Percentiles rank a stretch among this genome's conserved stretches.
These are phyloP conservation scores for Eupithecia tripunctaria DNA, from an alignment of 2,888 invertebrate species.

Conservation along the genomic window DNA sequence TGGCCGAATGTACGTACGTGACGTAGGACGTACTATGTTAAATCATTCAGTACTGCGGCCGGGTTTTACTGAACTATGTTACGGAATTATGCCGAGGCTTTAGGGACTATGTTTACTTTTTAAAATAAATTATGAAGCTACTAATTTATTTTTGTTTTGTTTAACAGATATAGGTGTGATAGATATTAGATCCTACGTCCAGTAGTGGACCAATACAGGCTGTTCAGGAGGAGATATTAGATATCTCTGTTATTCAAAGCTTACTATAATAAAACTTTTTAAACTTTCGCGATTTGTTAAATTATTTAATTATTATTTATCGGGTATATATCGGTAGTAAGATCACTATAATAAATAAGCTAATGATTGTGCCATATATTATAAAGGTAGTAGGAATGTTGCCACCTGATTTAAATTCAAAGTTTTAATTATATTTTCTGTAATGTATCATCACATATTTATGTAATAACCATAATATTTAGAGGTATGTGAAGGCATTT, in stretches of 20 bases:
- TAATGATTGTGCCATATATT: background rate
- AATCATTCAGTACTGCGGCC: conserved; percentile 27
- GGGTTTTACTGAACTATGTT: conserved; percentile 15
- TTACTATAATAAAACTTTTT: no score
- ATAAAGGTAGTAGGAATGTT: background rate
- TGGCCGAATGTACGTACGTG: conserved; percentile 30
- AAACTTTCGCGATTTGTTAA: no score
- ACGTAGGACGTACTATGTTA: conserved; percentile 22
- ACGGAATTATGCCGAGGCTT: conserved; percentile 9
- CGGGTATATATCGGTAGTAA: no score
- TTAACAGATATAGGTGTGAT: background rate
- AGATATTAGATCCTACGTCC: no score
- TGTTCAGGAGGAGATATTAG: no score
- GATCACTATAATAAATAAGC: no score
- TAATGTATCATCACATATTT: background rate
- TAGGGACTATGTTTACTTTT: background rate
- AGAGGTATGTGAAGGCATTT: background rate
- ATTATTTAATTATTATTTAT: no score
- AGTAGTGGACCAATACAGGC: no score
- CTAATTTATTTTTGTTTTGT: background rate
- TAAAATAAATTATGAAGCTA: background rate
- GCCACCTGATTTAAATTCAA: background rate
- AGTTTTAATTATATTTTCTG: background rate
- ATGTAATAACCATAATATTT: background rate
- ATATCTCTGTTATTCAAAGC: background rate